Percentiles rank a stretch among this genome's conserved stretches.
Evolutionary conservation across 2,113 vertebrate genomes (phyloP).

Genomic region (Natator depressus): DNA sequence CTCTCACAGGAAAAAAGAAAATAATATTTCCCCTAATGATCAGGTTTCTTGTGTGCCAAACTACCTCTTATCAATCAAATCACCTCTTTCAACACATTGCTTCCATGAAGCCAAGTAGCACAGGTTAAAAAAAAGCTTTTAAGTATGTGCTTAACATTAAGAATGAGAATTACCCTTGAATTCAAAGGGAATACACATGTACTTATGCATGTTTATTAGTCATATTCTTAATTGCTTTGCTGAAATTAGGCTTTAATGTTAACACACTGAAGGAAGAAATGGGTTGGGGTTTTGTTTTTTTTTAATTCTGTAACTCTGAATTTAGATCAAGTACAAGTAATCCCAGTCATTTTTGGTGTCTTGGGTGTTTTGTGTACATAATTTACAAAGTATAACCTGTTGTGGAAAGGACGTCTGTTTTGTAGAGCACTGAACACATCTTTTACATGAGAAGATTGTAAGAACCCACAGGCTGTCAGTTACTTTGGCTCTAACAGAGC

Average conservation of each 20-base stretch:
- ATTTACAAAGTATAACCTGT: not conserved
- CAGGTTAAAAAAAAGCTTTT: not conserved
- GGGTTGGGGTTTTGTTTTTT: not conserved
- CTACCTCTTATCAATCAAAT: not conserved
- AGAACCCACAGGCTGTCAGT: not conserved
- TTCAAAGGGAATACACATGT: not conserved
- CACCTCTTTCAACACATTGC: not conserved
- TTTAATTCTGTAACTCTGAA: not conserved
- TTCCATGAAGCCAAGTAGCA: not conserved
- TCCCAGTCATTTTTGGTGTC: not conserved
- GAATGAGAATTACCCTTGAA: not conserved
- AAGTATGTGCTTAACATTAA: not conserved
- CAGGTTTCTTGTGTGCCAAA: not conserved
- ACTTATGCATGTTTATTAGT: not conserved
- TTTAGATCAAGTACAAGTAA: not conserved
- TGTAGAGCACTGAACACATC: not conserved
- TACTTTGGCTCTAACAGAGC: not conserved
- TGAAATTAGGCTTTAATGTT: not conserved
- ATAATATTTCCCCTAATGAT: not conserved
- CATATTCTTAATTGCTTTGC: not conserved
- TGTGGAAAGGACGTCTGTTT: not conserved
- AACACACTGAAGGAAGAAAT: not conserved
- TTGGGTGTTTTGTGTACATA: not conserved
- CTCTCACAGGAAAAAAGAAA: not conserved
- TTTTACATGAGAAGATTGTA: not conserved